Evolutionary conservation across 2,113 vertebrate genomes (phyloP).

Genomic region (Mormyrus iriodes): DNA sequence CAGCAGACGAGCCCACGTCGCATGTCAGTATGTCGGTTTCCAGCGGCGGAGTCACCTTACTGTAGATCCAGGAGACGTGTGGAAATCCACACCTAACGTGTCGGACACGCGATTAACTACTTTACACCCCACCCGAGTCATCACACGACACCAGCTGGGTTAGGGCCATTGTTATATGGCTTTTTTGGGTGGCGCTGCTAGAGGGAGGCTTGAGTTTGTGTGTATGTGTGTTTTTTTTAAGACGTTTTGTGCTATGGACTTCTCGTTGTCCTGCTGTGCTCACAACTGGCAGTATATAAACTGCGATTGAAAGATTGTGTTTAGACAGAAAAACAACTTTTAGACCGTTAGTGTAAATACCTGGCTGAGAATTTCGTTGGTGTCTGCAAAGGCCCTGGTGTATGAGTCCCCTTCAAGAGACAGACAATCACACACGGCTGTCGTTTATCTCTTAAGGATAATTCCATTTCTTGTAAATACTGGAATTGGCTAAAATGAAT

Average conservation of each 20-base stretch:
- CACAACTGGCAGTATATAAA: conserved; percentile 4
- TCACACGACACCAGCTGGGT: conserved; percentile 47
- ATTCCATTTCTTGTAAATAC: neutral
- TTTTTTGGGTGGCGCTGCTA: neutral
- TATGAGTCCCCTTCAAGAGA: neutral
- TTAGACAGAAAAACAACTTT: conserved; percentile 26
- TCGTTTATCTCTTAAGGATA: conserved; percentile 18
- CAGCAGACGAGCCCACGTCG: neutral
- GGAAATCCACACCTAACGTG: conserved; percentile 43
- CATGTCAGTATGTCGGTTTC: neutral
- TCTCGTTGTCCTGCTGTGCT: neutral
- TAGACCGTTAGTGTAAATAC: conserved; percentile 34
- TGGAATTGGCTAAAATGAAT: neutral
- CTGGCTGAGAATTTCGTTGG: conserved; percentile 12
- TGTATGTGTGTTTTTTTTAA: neutral
- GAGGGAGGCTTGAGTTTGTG: neutral
- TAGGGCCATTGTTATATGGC: conserved; percentile 29
- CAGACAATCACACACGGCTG: neutral
- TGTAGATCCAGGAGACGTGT: conserved; percentile 38
- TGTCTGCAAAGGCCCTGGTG: neutral
- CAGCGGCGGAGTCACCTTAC: neutral
- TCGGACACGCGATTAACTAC: conserved; percentile 55
- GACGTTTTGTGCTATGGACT: neutral
- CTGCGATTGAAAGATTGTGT: conserved; percentile 52
- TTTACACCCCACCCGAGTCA: conserved; percentile 53